Percentiles rank a stretch among this genome's conserved stretches.
phyloP scores from a whole-genome alignment of 2,113 vertebrate genomes.

The Gila orcuttii region DNA sequence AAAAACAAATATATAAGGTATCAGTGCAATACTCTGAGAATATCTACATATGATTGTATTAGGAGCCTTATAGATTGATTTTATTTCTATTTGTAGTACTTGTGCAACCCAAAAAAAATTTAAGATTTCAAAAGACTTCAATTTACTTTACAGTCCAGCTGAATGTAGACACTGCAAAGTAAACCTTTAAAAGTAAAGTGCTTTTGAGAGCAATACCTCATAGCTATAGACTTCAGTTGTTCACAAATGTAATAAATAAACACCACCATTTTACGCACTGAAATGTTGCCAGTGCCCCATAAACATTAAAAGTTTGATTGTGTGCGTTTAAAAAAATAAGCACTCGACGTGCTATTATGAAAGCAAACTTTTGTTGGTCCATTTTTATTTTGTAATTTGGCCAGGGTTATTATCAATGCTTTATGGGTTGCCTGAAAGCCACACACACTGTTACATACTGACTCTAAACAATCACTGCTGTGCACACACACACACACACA shows the following conservation, averaged over 20 bases:
- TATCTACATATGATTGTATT: not conserved
- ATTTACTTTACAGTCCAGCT: conserved; percentile 3
- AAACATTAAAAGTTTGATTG: conserved; percentile 54
- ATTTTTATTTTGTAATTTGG: conserved; percentile 50
- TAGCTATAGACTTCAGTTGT: conserved; percentile 43
- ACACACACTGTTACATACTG: conserved; percentile 45
- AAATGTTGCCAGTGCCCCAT: conserved; percentile 55
- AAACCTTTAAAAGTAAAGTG: conserved; percentile 48
- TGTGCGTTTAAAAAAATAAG: conserved; percentile 49
- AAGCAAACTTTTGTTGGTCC: conserved; percentile 38
- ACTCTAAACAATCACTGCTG: conserved; percentile 65
- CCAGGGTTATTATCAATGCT: conserved; percentile 45
- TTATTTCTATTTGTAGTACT: conserved; percentile 46
- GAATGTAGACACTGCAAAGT: conserved; percentile 16
- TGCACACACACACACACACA: conserved; percentile 65
- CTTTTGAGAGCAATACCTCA: conserved; percentile 33
- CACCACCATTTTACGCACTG: conserved; percentile 49
- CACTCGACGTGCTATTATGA: conserved; percentile 28
- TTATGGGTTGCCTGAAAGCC: conserved; percentile 53
- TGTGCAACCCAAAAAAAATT: conserved; percentile 33
- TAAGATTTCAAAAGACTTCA: not conserved
- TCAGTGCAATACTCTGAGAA: not conserved
- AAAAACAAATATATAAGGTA: too few relatives aligned
- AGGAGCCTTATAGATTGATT: not conserved
- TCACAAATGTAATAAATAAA: conserved; percentile 57